A percentile compares a stretch with the other conserved stretches of the same genome.
These are phyloP conservation scores for Noctuana brunneofusca DNA, from an alignment of 2,888 invertebrate species.

Conservation along the genomic window DNA sequence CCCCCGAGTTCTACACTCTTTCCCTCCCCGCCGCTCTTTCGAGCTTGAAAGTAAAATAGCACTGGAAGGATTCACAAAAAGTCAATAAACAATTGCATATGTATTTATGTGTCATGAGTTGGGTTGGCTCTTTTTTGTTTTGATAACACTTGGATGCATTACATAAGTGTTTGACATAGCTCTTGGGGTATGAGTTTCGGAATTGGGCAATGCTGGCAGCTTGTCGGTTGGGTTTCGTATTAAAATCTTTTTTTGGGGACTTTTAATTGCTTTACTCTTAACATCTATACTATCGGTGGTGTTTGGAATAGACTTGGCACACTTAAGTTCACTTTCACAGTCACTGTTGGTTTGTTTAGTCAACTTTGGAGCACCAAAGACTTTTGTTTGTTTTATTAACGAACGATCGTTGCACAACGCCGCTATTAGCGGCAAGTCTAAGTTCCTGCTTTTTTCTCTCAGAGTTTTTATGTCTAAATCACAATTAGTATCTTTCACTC, in stretches of 20 bases:
- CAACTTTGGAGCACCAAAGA: conserved; percentile 90
- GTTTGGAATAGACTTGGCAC: conserved; percentile 69
- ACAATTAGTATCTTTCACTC: conserved; percentile 73
- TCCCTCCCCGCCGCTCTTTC: conserved; percentile 43
- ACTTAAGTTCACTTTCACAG: conserved; percentile 74
- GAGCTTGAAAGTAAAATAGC: conserved; percentile 62
- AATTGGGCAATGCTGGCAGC: conserved; percentile 85
- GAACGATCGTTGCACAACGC: conserved; percentile 96
- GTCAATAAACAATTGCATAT: conserved; percentile 39
- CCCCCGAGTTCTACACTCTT: no score
- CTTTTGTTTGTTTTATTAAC: conserved; percentile 93
- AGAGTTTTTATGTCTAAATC: conserved; percentile 90
- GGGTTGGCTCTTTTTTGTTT: conserved; percentile 72
- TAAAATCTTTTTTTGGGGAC: conserved; percentile 78
- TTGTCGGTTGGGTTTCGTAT: conserved; percentile 90
- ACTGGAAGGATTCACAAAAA: conserved; percentile 79
- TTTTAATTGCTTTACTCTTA: conserved; percentile 83
- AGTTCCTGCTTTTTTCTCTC: conserved; percentile 93
- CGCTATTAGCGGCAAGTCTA: conserved; percentile 95
- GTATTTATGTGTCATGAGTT: conserved; percentile 73
- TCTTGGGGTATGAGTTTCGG: conserved; percentile 79
- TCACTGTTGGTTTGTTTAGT: conserved; percentile 68
- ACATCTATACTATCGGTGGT: conserved; percentile 74
- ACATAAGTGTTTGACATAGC: conserved; percentile 89
- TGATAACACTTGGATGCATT: conserved; percentile 75